Evolutionary conservation across 2,888 invertebrate species (phyloP).

Genomic region (Chymomyza caudatula): DNA sequence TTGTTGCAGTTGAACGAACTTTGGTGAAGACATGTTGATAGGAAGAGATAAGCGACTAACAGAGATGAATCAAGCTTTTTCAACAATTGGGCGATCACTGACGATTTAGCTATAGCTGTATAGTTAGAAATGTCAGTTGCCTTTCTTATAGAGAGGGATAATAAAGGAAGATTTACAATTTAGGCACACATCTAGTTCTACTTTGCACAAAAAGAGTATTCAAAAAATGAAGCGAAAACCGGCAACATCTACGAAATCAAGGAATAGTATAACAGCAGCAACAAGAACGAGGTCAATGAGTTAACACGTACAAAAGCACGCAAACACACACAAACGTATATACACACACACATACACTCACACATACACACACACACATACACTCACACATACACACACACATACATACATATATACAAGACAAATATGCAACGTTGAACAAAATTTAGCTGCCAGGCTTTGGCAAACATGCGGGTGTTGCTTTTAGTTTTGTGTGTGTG

Average conservation of each 20-base stretch:
- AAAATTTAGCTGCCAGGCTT: background rate
- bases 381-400: background rate
- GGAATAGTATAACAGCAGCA: slow-evolving; percentile 15
- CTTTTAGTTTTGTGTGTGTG: too few relatives aligned
- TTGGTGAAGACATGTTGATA: too few relatives aligned
- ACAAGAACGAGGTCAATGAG: slow-evolving; percentile 63
- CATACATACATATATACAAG: background rate
- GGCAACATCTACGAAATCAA: background rate
- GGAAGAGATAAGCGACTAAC: too few relatives aligned
- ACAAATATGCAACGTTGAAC: background rate
- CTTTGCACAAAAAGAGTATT: background rate
- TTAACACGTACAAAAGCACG: slow-evolving; percentile 54
- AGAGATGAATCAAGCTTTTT: too few relatives aligned
- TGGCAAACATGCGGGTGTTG: too few relatives aligned
- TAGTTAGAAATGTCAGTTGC: too few relatives aligned
- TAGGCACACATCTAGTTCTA: background rate
- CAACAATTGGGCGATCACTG: too few relatives aligned
- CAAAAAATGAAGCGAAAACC: background rate
- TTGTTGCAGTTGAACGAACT: too few relatives aligned
- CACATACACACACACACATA: background rate
- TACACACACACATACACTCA: background rate
- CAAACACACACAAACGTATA: background rate
- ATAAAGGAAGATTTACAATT: too few relatives aligned
- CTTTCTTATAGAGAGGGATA: too few relatives aligned
- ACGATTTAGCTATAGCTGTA: too few relatives aligned